A percentile compares a stretch with the other conserved stretches of the same genome.
Conservation (phyloP, 2,113 vertebrate species). For the Cavia porcellus region DNA sequence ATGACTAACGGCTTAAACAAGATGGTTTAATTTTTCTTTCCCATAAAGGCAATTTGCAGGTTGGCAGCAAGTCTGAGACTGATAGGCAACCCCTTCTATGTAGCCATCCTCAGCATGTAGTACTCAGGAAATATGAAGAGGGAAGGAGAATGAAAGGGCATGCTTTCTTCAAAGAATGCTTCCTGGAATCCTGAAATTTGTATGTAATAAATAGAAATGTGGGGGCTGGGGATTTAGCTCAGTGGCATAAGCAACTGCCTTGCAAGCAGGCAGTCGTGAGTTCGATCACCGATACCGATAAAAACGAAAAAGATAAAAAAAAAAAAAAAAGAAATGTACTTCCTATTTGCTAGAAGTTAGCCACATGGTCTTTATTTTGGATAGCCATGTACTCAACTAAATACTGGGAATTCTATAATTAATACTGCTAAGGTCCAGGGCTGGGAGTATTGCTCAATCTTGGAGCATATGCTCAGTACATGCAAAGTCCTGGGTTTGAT, state of each 20-base stretch:
- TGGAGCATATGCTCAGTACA: background rate
- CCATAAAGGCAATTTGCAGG: background rate
- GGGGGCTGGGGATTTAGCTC: too few species aligned
- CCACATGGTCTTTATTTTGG: background rate
- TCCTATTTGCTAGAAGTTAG: background rate
- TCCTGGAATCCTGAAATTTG: background rate
- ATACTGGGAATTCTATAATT: background rate
- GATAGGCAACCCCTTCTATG: conserved; percentile 1
- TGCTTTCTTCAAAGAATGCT: background rate
- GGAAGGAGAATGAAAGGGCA: background rate
- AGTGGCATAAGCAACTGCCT: too few species aligned
- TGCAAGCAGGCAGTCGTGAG: too few species aligned
- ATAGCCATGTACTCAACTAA: background rate
- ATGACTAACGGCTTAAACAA: conserved; percentile 7
- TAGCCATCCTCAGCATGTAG: background rate
- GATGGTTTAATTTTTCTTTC: conserved; percentile 1
- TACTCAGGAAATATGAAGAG: background rate
- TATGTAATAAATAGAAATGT: background rate
- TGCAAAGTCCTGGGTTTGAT: background rate
- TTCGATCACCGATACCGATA: too few species aligned
- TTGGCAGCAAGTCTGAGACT: background rate
- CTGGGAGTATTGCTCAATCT: background rate
- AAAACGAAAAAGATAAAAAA: too few species aligned
- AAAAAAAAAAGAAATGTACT: background rate
- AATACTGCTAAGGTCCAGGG: background rate